phyloP scores from a whole-genome alignment of 2,888 invertebrate genomes.

The Cantharis flavilabris region DNA sequence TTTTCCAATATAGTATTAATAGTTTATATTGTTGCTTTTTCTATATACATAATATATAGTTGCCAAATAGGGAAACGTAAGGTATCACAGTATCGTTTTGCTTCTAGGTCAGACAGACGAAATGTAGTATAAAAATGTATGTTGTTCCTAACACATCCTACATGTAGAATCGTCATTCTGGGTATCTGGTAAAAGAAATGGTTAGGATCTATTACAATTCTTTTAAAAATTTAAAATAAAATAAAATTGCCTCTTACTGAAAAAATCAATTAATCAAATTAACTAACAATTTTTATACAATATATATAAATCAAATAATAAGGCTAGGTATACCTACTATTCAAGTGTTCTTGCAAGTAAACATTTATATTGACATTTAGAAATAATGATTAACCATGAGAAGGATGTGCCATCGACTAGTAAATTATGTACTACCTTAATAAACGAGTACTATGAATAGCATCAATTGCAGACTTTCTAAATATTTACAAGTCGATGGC shows the following conservation, averaged over 20 bases:
- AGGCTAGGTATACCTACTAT: not conserved
- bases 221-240: too few species aligned
- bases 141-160: too few species aligned
- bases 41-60: too few species aligned
- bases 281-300: not conserved
- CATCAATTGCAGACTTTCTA: not conserved
- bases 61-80: too few species aligned
- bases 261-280: not conserved
- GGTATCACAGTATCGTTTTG: too few species aligned
- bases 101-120: too few species aligned
- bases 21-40: too few species aligned
- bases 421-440: not conserved
- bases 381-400: not conserved
- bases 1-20: not conserved
- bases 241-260: not conserved
- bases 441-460: not conserved
- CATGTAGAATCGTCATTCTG: too few species aligned
- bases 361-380: not conserved
- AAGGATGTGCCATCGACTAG: conserved; percentile 1
- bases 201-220: too few species aligned
- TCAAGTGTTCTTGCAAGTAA: not conserved
- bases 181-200: too few species aligned
- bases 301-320: not conserved
- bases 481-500: not conserved
- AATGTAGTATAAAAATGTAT: too few species aligned